Conservation (phyloP, 2,888 invertebrate species). For the Agonopterix arenella region DNA sequence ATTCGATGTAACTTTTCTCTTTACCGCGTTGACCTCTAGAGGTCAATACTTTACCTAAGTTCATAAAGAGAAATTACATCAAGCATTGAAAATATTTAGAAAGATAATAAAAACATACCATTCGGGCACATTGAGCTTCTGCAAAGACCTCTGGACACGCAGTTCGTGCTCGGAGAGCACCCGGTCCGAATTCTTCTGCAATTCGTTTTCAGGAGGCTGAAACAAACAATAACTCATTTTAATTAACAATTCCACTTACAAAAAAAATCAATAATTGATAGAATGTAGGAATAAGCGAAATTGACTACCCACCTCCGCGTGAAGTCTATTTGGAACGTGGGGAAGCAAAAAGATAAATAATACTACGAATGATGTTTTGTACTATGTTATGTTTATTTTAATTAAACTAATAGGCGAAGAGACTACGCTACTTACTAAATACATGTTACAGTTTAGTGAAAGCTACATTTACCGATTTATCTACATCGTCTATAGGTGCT, state of each 20-base stretch:
- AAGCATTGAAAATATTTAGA: not conserved
- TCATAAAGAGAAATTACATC: too few species aligned
- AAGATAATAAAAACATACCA: constrained; percentile 81
- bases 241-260: not conserved
- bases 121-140: constrained; percentile 95
- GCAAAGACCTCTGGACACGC: constrained; percentile 93
- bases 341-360: not conserved
- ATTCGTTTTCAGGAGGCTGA: constrained; percentile 96
- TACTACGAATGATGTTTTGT: not conserved
- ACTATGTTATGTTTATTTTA: not conserved
- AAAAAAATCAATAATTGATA: not conserved
- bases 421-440: not conserved
- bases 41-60: too few species aligned
- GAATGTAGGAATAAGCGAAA: not conserved
- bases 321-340: not conserved
- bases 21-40: too few species aligned
- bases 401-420: not conserved
- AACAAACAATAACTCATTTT: constrained; percentile 32
- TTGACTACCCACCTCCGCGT: constrained; percentile 6
- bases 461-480: constrained; percentile 47
- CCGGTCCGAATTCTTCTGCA: constrained; percentile 90
- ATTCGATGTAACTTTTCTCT: too few species aligned
- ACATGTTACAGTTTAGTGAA: constrained; percentile 8
- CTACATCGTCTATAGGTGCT: constrained; percentile 37
- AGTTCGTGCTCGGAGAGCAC: constrained; percentile 96